phyloP scores from a whole-genome alignment of 2,113 vertebrate species.

The Platysternon megacephalum region DNA sequence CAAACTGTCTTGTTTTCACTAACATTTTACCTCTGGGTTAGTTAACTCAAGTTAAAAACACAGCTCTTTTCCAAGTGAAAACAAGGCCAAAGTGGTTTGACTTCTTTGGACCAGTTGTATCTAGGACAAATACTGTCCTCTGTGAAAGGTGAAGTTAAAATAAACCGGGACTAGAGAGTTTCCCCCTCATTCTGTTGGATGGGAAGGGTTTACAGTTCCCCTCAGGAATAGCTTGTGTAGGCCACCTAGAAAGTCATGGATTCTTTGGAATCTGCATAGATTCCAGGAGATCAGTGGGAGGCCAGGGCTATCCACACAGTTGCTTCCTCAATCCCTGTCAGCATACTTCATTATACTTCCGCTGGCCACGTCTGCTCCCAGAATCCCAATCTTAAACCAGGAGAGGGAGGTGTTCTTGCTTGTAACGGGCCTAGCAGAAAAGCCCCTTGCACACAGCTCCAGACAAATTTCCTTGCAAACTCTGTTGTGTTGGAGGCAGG shows the following conservation, averaged over 20 bases:
- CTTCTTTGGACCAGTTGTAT: neutral
- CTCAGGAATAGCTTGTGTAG: neutral
- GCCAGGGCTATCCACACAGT: neutral
- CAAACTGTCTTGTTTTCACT: too few species aligned
- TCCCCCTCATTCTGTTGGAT: rapidly evolving
- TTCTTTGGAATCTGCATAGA: neutral
- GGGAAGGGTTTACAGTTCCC: neutral
- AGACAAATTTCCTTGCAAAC: neutral
- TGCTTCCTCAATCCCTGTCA: neutral
- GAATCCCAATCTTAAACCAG: neutral
- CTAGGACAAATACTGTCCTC: neutral
- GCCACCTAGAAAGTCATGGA: neutral
- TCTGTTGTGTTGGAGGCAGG: neutral
- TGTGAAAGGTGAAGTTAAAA: neutral
- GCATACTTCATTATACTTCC: neutral
- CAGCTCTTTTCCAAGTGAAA: rapidly evolving
- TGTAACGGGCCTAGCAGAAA: neutral
- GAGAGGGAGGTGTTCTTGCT: neutral
- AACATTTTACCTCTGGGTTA: neutral
- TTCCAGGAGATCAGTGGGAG: neutral
- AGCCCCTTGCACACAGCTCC: neutral
- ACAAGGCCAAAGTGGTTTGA: neutral
- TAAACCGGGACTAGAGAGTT: too few species aligned
- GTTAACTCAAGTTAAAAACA: rapidly evolving
- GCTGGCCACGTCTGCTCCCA: neutral